A percentile compares a stretch with the other conserved stretches of the same genome.
These are phyloP conservation scores for Ypsolopha scabrella DNA, from an alignment of 2,888 invertebrate species.

Conservation along the genomic window DNA sequence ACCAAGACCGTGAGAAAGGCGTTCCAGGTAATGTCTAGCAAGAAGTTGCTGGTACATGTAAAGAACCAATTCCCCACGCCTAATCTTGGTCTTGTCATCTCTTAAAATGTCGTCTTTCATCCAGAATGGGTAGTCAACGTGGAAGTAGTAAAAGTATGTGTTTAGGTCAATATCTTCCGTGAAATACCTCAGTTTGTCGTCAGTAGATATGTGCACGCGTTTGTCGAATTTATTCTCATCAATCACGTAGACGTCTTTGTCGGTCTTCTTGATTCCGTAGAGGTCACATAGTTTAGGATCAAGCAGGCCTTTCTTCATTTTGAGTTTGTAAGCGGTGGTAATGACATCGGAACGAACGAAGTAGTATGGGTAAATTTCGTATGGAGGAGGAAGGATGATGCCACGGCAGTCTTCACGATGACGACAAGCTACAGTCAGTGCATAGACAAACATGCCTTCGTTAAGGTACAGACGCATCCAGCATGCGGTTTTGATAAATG, in stretches of 20 bases:
- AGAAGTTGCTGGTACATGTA: slow-evolving; percentile 76
- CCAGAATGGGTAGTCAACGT: slow-evolving; percentile 73
- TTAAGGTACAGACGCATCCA: slow-evolving; percentile 66
- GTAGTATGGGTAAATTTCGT: slow-evolving; percentile 74
- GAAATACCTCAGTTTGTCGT: slow-evolving; percentile 73
- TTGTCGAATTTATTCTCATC: slow-evolving; percentile 75
- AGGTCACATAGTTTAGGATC: slow-evolving; percentile 62
- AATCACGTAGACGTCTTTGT: slow-evolving; percentile 69
- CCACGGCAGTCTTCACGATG: slow-evolving; percentile 63
- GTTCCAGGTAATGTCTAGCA: slow-evolving; percentile 71
- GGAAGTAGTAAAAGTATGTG: slow-evolving; percentile 73
- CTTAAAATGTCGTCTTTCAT: slow-evolving; percentile 53
- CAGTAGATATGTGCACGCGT: slow-evolving; percentile 63
- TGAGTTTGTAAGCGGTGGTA: slow-evolving; percentile 62
- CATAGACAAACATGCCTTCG: slow-evolving; percentile 71
- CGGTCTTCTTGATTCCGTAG: slow-evolving; percentile 59
- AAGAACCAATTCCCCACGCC: slow-evolving; percentile 68
- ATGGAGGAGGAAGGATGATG: slow-evolving; percentile 65
- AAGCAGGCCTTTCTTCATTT: slow-evolving; percentile 56
- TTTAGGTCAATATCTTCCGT: slow-evolving; percentile 76
- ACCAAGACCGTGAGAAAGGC: slow-evolving; percentile 62
- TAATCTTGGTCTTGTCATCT: slow-evolving; percentile 30
- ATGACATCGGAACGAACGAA: slow-evolving; percentile 77
- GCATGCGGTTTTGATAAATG: slow-evolving; percentile 60
- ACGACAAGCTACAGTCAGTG: slow-evolving; percentile 61